Evolutionary conservation across 1,140 invertebrate species (phyloP), one percentile per base, ranked within the genome.

Genomic region (Aphaenogaster rudis): DNA sequence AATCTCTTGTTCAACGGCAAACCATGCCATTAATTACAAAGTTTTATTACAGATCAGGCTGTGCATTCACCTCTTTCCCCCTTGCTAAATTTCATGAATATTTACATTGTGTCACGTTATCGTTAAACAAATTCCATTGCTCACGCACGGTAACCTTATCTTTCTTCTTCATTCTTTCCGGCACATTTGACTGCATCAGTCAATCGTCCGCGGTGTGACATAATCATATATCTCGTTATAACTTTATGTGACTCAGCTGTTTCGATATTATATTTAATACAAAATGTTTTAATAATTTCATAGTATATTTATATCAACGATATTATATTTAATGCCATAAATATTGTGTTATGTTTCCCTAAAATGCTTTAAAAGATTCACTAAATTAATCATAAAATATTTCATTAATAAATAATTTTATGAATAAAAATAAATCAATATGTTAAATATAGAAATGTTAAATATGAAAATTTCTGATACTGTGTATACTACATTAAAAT

Each of bases 21-120:
- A 88, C 88, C 71, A 84, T 50, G 78, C 72, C 64, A 57, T 85
- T 82, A 90, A 90, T 91, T 91, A 90, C 88, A 91, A 91, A 91
- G 79, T 57, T 91, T 90, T 90, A 78, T 90, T 91, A 91, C 86
- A 86, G 86, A 86, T 63, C 66, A 78, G 50, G 21, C 77, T 80
- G 50, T 81, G 79, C 52, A 81, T 71, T 71, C 66, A 33, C 9
- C 64, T 57, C 33, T 21, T 15, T 9, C 28, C 6, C 66, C 28
- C 33, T n/a, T 79, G 6, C 54, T 69, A 48, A 42, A 69, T 13
- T 78, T 71, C 61, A 63, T 33, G 59, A 85, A 85, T 90, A 90
- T 90, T 79, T 90, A 90, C 89, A 90, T 15, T 80, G 48, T 28
- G 21, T 45, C 13, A 42, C 21, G 59, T 15, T 45, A 86, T 78